phyloP scores from a whole-genome alignment of 2,797 vertebrate genomes.

The Odontamblyopus rebecca region DNA sequence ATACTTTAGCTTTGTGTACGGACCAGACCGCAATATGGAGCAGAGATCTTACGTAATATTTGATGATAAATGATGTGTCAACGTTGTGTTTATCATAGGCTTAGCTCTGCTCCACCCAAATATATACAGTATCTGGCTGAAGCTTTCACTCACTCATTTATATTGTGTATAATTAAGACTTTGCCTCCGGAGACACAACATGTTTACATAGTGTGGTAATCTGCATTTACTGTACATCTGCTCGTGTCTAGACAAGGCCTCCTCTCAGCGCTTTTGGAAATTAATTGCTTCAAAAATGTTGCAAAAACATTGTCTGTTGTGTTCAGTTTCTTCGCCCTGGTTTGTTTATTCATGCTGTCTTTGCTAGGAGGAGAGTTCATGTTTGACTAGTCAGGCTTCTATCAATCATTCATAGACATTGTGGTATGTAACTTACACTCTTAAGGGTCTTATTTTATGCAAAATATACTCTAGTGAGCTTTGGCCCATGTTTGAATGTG shows the following conservation, averaged over 20 bases:
- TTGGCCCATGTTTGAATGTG: too few species aligned
- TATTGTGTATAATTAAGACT: neutral
- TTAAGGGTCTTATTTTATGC: too few species aligned
- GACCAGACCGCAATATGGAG: neutral
- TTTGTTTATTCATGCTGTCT: conserved; percentile 26
- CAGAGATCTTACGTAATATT: neutral
- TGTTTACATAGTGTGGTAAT: conserved; percentile 18
- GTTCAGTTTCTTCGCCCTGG: conserved; percentile 22
- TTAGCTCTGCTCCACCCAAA: neutral
- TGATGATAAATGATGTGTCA: neutral
- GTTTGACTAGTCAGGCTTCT: conserved; percentile 33
- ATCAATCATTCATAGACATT: conserved; percentile 56
- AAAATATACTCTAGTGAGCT: too few species aligned
- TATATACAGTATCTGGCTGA: neutral
- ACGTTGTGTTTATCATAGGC: neutral
- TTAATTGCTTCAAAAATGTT: conserved; percentile 30
- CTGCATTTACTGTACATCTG: conserved; percentile 20
- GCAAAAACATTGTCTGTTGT: conserved; percentile 33
- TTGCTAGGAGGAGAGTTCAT: conserved; percentile 31
- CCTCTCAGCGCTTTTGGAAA: conserved; percentile 25
- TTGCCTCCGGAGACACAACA: neutral
- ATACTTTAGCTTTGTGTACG: neutral
- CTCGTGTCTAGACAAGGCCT: conserved; percentile 29
- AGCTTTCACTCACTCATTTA: conserved; percentile 6
- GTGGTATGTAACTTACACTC: conserved; percentile 33